A percentile compares a stretch with the other conserved stretches of the same genome.
These are phyloP conservation scores for Alca torda DNA, from an alignment of 2,797 vertebrate species.

Conservation along the genomic window DNA sequence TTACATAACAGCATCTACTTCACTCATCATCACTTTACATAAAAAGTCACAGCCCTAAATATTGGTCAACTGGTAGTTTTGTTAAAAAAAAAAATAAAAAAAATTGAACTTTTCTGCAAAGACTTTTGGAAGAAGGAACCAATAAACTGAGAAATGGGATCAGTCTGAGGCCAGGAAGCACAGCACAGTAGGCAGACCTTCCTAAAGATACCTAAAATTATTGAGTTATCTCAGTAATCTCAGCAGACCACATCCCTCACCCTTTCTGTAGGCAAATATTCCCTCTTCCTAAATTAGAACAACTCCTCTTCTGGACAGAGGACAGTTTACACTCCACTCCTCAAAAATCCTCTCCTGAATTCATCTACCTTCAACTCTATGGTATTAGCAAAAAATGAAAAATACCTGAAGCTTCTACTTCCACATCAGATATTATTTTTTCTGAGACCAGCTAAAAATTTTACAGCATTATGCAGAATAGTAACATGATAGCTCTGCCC, in stretches of 20 bases:
- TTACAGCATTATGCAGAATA: fast-evolving
- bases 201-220: neutral
- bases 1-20: neutral
- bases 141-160: neutral
- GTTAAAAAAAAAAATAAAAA: neutral
- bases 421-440: neutral
- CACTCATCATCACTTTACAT: neutral
- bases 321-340: neutral
- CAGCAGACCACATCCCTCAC: neutral
- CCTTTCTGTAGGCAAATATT: neutral
- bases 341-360: neutral
- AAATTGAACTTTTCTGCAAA: neutral
- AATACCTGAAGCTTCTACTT: neutral
- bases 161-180: neutral
- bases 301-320: neutral
- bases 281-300: constrained; percentile 10
- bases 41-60: neutral
- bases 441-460: neutral
- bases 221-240: neutral
- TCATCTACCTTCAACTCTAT: neutral
- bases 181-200: neutral
- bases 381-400: neutral
- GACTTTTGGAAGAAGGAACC: neutral
- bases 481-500: neutral
- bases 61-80: neutral